These are phyloP conservation scores for Caenorhabditis tropicalis DNA, from an alignment of 1,140 invertebrate genomes.

Conservation along the genomic window DNA sequence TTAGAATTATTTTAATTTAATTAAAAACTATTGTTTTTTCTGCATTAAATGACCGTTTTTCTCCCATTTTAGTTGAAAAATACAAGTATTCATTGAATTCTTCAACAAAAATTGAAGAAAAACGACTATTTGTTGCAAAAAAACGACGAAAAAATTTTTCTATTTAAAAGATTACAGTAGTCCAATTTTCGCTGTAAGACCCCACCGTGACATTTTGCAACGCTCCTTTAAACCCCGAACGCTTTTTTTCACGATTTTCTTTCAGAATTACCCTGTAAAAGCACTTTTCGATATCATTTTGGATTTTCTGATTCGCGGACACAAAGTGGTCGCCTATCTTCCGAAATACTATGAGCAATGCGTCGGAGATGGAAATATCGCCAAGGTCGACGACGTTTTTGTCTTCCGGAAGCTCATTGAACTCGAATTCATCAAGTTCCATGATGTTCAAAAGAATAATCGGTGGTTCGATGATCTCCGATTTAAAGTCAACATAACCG, in stretches of 20 bases:
- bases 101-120: no score
- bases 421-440: not conserved
- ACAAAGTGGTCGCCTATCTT: not conserved
- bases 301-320: not conserved
- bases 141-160: no score
- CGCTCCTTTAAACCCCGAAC: no score
- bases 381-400: conserved; percentile 1
- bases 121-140: no score
- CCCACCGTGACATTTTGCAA: no score
- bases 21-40: no score
- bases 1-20: no score
- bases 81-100: no score
- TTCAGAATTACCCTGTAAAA: not conserved
- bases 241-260: not conserved
- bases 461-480: not conserved
- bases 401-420: conserved; percentile 3
- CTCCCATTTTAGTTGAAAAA: no score
- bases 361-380: not conserved
- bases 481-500: not conserved
- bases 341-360: conserved; percentile 12
- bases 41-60: no score
- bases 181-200: no score
- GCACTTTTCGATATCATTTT: not conserved
- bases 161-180: no score
- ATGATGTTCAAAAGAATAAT: not conserved